phyloP scores from a whole-genome alignment of 2,888 invertebrate genomes.

The Mesorhabditis spiculigera region DNA sequence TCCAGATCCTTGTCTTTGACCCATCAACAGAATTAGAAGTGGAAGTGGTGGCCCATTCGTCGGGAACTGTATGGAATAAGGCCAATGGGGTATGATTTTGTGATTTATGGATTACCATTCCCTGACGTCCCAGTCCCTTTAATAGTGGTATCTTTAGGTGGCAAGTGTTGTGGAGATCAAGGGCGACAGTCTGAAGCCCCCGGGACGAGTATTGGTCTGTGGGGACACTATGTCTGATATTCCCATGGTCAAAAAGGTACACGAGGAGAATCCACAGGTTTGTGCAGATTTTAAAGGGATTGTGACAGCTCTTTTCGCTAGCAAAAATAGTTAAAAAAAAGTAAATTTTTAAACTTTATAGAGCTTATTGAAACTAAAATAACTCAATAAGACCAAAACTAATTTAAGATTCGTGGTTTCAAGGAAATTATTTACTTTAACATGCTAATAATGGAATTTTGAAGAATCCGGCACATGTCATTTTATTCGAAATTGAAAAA shows the following conservation, averaged over 20 bases:
- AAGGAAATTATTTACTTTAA: too few relatives aligned
- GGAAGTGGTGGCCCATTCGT: conserved; percentile 46
- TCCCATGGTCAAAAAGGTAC: conserved; percentile 53
- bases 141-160: conserved; percentile 19
- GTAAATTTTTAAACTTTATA: background rate
- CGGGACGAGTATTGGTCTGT: conserved; percentile 52
- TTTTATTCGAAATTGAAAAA: too few relatives aligned
- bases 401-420: too few relatives aligned
- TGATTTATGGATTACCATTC: background rate
- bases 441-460: too few relatives aligned
- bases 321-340: too few relatives aligned
- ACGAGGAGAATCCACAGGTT: conserved; percentile 46
- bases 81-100: conserved; percentile 28
- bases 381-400: too few relatives aligned
- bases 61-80: conserved; percentile 44
- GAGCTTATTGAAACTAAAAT: too few relatives aligned
- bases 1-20: conserved; percentile 47
- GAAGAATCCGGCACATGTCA: too few relatives aligned
- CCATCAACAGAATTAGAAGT: conserved; percentile 53
- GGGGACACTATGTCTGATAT: conserved; percentile 56
- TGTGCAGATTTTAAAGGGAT: conserved; percentile 16
- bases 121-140: background rate
- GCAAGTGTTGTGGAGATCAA: conserved; percentile 27
- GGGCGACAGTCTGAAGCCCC: conserved; percentile 31
- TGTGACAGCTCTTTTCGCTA: too few relatives aligned